phyloP scores from a whole-genome alignment of 2,113 vertebrate species.

The Mus spicilegus region DNA sequence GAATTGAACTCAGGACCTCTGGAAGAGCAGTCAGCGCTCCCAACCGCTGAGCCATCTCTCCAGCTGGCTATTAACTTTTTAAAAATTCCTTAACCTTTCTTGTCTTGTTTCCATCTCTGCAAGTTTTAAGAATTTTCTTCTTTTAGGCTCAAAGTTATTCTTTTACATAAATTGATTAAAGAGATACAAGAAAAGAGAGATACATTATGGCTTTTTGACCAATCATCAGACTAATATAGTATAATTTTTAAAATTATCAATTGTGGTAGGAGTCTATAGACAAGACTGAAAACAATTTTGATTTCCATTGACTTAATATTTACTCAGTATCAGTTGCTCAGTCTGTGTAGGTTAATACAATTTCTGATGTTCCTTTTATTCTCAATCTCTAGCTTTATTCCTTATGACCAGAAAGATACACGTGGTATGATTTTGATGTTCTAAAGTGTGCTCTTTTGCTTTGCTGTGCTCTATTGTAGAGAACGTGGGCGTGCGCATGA shows the following conservation, averaged over 20 bases:
- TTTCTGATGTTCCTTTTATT: background rate
- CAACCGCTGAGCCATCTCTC: too few relatives aligned
- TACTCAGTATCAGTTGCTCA: background rate
- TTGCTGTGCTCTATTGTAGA: background rate
- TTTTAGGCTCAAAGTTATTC: background rate
- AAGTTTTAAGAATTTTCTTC: background rate
- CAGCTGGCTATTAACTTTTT: background rate
- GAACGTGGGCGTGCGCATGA: background rate
- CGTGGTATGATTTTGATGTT: background rate
- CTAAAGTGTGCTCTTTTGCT: background rate
- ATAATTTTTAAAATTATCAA: background rate
- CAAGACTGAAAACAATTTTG: background rate
- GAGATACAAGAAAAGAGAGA: background rate
- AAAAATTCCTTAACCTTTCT: background rate
- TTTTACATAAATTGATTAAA: background rate
- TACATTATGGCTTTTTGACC: background rate
- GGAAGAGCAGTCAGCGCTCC: too few relatives aligned
- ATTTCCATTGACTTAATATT: background rate
- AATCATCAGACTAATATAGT: background rate
- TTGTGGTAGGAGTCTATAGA: background rate
- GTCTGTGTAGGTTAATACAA: background rate
- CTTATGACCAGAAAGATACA: background rate
- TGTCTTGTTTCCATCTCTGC: background rate
- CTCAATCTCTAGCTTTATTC: background rate
- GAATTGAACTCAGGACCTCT: too few relatives aligned